Base-by-base conservation (phyloP, 2,888 invertebrate genomes). In the Diachrysia chrysitis region DNA sequence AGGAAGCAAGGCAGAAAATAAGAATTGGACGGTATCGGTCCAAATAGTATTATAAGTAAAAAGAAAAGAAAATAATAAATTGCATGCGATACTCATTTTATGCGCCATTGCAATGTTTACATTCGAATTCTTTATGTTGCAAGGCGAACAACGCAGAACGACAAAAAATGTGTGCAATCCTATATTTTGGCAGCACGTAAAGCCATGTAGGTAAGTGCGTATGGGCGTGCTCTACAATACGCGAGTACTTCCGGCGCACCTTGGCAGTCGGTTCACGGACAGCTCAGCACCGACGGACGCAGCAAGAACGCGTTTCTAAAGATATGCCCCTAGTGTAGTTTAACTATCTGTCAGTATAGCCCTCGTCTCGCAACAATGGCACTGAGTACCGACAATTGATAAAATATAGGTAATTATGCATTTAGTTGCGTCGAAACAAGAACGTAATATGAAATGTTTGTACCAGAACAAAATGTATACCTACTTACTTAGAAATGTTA, bases 141-240 rank as follows among this genome's bases (percentile, higher is more conserved):
- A 42, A 42, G 42, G 42, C 42, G 5, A n/a, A n/a, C 37, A 37
- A 16, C 42, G 42, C n/a, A 42, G 42, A 42, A 42, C 42, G 16
- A n/a, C 42, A 42, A 42, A 42, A 42, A 42, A 42, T 42, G n/a
- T 42, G n/a, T 42, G 42, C 42, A 42, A 42, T n/a, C 14, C 42
- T n/a, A 42, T 42, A 42, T 42, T 42, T 42, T 42, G n/a, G 42
- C 42, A 42, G 42, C 42, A 42, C 42, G 42, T 42, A 42, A 42
- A 42, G 42, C 42, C 42, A n/a, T 42, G 42, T 42, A n/a, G n/a
- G n/a, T 29, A 42, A 42, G 42, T 42, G 42, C n/a, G 42, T 42
- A 42, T 42, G 42, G 42, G 42, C 42, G 42, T 42, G 42, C 42
- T 42, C 42, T 42, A 42, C 42, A 42, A 42, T 42, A n/a, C 42